phyloP scores from a whole-genome alignment of 2,888 invertebrate genomes.

The Rhynchonema sp. region DNA sequence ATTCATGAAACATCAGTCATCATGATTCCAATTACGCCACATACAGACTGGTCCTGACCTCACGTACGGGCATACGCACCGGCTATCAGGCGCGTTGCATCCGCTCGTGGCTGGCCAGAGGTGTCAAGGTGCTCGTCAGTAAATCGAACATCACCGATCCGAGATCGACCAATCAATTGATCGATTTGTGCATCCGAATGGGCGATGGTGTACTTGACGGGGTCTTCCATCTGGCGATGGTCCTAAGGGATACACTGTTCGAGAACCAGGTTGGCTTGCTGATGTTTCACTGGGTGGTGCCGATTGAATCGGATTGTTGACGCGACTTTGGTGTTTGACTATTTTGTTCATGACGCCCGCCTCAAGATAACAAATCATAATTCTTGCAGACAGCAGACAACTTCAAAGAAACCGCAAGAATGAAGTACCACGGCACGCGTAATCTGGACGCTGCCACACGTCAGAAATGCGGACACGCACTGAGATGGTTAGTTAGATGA shows the following conservation, averaged over 20 bases:
- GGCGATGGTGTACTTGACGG: slow-evolving; percentile 44
- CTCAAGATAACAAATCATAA: no score
- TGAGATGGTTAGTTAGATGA: not conserved
- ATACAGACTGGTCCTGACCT: slow-evolving; percentile 1
- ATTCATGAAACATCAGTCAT: no score
- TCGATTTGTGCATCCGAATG: slow-evolving; percentile 15
- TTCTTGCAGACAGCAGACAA: slow-evolving; percentile 32
- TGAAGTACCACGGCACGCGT: slow-evolving; percentile 59
- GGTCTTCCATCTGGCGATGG: slow-evolving; percentile 65
- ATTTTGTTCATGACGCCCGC: no score
- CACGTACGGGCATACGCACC: not conserved
- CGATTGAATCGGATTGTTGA: no score
- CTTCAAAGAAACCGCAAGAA: slow-evolving; percentile 40
- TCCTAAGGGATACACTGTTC: slow-evolving; percentile 35
- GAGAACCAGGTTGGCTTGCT: no score
- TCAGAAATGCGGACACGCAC: slow-evolving; percentile 47
- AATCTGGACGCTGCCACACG: slow-evolving; percentile 58
- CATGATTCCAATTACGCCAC: no score
- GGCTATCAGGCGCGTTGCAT: not conserved
- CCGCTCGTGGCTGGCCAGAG: not conserved
- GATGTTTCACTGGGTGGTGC: no score
- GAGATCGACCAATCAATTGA: not conserved
- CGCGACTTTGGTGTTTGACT: no score
- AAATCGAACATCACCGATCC: slow-evolving; percentile 1
- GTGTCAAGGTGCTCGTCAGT: slow-evolving; percentile 3